These are phyloP conservation scores for Beaufortia kweichowensis DNA, from an alignment of 2,113 vertebrate species.

Conservation along the genomic window DNA sequence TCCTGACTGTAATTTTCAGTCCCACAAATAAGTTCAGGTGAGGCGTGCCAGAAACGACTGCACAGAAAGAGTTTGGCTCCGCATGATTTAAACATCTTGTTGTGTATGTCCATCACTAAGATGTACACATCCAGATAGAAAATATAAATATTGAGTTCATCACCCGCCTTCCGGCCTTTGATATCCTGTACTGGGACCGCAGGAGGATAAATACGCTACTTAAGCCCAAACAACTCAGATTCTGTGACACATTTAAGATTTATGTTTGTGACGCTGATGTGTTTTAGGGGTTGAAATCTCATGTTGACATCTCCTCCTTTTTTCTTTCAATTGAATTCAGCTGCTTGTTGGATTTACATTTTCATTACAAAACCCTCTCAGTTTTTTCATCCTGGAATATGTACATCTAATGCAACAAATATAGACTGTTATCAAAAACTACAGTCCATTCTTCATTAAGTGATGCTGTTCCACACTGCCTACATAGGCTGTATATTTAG, in stretches of 20 bases:
- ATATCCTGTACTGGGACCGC: constrained; percentile 10
- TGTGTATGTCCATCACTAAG: constrained; percentile 5
- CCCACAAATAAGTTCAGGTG: constrained; percentile 20
- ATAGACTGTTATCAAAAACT: too few species aligned
- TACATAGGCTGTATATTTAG: background rate
- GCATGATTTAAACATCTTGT: constrained; percentile 6
- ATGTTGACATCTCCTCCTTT: background rate
- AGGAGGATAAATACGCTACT: constrained; percentile 24
- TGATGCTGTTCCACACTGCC: too few species aligned
- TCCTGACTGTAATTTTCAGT: constrained; percentile 9
- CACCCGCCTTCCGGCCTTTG: constrained; percentile 14
- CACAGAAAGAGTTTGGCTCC: constrained; percentile 21
- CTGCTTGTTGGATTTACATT: too few species aligned
- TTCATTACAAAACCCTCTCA: too few species aligned
- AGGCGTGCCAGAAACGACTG: constrained; percentile 14
- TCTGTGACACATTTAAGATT: constrained; percentile 2
- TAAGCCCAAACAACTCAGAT: constrained; percentile 6
- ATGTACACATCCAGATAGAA: constrained; percentile 23
- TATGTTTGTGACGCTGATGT: background rate
- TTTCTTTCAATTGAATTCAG: background rate
- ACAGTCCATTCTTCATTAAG: too few species aligned
- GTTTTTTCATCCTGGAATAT: too few species aligned
- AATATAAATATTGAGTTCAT: constrained; percentile 43
- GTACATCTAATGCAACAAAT: too few species aligned
- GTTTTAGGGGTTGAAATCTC: background rate